Base-by-base conservation (phyloP, 2,888 invertebrate genomes). In the Galeopsomyia nigrocyanea region DNA sequence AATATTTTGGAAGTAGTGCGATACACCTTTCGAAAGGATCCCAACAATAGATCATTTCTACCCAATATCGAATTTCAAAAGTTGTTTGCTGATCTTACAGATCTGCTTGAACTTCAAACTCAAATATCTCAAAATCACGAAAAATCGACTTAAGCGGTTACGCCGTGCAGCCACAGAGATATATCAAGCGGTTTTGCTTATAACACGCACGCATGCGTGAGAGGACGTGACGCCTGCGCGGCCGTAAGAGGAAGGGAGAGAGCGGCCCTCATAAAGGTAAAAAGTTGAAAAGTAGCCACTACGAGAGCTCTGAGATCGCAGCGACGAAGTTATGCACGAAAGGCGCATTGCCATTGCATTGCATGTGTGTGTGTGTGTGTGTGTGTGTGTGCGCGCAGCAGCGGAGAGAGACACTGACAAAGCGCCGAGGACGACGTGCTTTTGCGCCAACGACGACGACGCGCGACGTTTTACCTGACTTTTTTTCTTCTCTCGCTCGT, bases 281-380 rank as follows among this genome's bases (percentile, higher is more conserved):
- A 82, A 82, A 80, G 81, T 82, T 81, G 80, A 81, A 80, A 81
- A 81, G 80, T 80, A 79, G 80, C 79, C 77, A 75, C 76, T 66
- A 17, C 26, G 56, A 62, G 50, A 17, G 47, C n/a, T 22, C 13
- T n/a, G 16, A 31, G 19, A 17, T 73, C 73, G 72, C 72, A 74
- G 77, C 76, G 76, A 69, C 77, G 80, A n/a, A 82, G 81, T 80
- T 82, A 81, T 80, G 81, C 78, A 73, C 75, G 78, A 79, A 76
- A 75, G 74, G 73, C 77, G 69, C 66, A 63, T 67, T 53, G 77
- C 7, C 9, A 17, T 22, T 5, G 26, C 31, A 13, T 26, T 19
- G 46, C 46, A 46, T 2, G 19, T 16, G 64, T 46, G 19, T 14
- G 14, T 13, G 31, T 2, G 53, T 10, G 64, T 2, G 19, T 16